phyloP scores from a whole-genome alignment of 2,113 vertebrate genomes.

The Ceuthmochares aereus region DNA sequence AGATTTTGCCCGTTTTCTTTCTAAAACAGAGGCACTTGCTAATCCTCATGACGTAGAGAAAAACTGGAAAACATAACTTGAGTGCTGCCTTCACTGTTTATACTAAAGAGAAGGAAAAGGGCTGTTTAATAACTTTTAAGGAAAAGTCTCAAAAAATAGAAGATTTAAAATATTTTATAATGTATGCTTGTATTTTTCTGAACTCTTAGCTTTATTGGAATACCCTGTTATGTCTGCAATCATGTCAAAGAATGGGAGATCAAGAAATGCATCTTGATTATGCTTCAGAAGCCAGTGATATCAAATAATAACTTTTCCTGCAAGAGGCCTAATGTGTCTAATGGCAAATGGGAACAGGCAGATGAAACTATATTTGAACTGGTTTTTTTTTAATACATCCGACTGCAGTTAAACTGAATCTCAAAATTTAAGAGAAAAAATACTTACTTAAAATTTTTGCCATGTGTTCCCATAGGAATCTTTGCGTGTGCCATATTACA shows the following conservation, averaged over 20 bases:
- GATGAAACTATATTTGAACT: neutral
- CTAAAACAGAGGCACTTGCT: neutral
- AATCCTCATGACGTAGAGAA: neutral
- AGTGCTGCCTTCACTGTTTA: neutral
- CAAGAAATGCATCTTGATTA: neutral
- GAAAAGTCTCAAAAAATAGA: neutral
- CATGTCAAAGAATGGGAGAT: neutral
- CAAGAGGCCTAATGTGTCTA: neutral
- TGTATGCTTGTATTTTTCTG: neutral
- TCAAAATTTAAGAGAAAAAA: neutral
- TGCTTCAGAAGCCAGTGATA: neutral
- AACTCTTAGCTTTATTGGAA: neutral
- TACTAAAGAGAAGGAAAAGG: neutral
- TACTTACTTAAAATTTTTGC: neutral
- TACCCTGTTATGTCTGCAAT: neutral
- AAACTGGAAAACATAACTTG: neutral
- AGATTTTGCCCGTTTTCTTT: neutral
- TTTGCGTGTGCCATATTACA: neutral
- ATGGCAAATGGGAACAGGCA: neutral
- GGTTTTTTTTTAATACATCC: neutral
- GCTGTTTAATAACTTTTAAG: neutral
- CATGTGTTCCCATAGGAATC: accelerated
- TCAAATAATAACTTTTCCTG: neutral
- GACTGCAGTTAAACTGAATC: neutral
- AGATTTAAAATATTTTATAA: neutral